A percentile compares a stretch with the other conserved stretches of the same genome.
phyloP scores from a whole-genome alignment of 92 coral and sea anemone species.

The Porites rus region DNA sequence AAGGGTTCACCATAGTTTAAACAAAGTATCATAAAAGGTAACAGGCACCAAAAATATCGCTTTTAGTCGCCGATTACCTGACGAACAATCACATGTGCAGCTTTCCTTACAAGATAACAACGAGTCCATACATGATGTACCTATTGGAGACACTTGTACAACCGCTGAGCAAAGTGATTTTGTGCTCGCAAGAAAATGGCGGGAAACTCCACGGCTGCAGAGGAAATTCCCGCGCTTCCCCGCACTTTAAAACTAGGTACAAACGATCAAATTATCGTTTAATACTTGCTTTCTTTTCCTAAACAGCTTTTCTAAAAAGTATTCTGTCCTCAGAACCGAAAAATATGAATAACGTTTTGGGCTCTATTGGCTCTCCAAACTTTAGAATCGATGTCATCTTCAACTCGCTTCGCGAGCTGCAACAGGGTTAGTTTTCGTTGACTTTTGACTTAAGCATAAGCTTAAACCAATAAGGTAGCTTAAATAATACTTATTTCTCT shows the following conservation, averaged over 20 bases:
- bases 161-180: constrained; percentile 25
- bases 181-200: constrained; percentile 37
- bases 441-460: background rate
- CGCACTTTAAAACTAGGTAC: background rate
- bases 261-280: background rate
- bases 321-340: background rate
- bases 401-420: constrained; percentile 77
- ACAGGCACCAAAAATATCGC: background rate
- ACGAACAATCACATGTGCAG: background rate
- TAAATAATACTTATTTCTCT: too few relatives aligned
- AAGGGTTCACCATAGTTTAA: constrained; percentile 54
- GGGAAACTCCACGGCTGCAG: constrained; percentile 44
- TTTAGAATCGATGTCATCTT: constrained; percentile 83
- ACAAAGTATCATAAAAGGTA: too few relatives aligned
- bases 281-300: background rate
- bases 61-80: background rate
- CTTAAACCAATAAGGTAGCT: too few relatives aligned
- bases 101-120: background rate
- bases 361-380: constrained; percentile 70
- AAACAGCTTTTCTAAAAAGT: background rate
- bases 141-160: background rate
- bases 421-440: constrained; percentile 64
- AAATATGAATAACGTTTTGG: background rate
- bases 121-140: background rate
- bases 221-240: background rate